phyloP scores from a whole-genome alignment of 2,113 vertebrate species.

The human region GRCh38 chr17:54667001-54667500 shows the following conservation, averaged over 20 bases:
- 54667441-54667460: not conserved
- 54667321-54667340: not conserved
- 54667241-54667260: not conserved
- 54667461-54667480: not conserved
- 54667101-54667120: not conserved
- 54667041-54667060: slow-evolving; percentile 26
- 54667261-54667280: not conserved
- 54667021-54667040: slow-evolving; percentile 42
- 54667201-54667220: not conserved
- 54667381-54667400: not conserved
- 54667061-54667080: not conserved
- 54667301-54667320: not conserved
- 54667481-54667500: not conserved
- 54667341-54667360: not conserved
- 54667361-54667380: not conserved
- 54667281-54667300: not conserved
- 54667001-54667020: slow-evolving; percentile 56
- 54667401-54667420: not conserved
- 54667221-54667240: not conserved
- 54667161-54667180: not conserved
- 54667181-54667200: not conserved
- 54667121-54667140: not conserved
- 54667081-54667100: not conserved
- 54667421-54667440: not conserved
- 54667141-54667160: not conserved